phyloP scores from a whole-genome alignment of 2,113 vertebrate genomes.

The Crotophaga sulcirostris region DNA sequence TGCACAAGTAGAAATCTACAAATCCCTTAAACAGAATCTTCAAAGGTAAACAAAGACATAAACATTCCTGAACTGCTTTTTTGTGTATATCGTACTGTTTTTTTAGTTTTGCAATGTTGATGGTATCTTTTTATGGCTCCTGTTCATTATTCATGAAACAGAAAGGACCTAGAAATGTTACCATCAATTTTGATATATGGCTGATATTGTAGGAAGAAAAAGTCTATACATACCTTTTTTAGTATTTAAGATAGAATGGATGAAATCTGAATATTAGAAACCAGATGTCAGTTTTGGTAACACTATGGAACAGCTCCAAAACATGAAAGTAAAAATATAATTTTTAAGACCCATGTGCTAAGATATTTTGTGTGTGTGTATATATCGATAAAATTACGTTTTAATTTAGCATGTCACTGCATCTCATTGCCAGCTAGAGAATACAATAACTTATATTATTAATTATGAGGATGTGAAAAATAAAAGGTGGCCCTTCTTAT shows the following conservation, averaged over 20 bases:
- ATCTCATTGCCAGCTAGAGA: neutral
- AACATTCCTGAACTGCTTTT: neutral
- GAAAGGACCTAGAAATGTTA: neutral
- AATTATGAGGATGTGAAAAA: neutral
- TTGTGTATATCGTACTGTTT: neutral
- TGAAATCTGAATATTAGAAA: neutral
- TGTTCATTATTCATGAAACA: neutral
- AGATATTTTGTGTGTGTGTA: neutral
- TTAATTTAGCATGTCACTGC: neutral
- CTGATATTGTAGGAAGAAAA: neutral
- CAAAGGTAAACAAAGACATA: neutral
- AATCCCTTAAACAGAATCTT: neutral
- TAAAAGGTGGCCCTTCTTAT: neutral
- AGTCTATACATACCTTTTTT: neutral
- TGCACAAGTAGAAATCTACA: neutral
- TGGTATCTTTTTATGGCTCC: neutral
- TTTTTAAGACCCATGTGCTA: neutral
- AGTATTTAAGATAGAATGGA: neutral
- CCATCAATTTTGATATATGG: neutral
- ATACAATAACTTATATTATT: neutral
- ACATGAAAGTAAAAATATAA: neutral
- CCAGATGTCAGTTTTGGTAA: neutral
- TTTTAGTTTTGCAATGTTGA: neutral
- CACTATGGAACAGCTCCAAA: neutral
- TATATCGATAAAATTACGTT: neutral